A percentile compares a stretch with the other conserved stretches of the same genome.
phyloP scores from a whole-genome alignment of 2,797 vertebrate genomes.

The Rhynchonycteris naso region DNA sequence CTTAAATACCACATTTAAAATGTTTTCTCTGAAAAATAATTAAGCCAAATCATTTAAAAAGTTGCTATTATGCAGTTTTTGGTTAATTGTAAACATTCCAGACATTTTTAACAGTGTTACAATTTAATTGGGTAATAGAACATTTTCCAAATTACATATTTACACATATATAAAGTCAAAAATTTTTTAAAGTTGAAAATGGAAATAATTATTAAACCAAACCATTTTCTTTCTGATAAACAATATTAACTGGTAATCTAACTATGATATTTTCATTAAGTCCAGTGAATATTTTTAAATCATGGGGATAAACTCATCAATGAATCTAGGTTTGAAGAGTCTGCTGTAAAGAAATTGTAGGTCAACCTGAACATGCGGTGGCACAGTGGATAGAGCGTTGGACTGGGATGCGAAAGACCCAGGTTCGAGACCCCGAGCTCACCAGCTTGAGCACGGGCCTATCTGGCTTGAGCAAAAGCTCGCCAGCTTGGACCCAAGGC shows the following conservation, averaged over 20 bases:
- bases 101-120: background rate
- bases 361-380: too few species aligned
- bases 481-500: too few species aligned
- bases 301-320: background rate
- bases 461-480: too few species aligned
- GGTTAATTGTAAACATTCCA: constrained; percentile 23
- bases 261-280: constrained; percentile 24
- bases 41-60: constrained; percentile 2
- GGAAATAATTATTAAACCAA: background rate
- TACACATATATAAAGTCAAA: background rate
- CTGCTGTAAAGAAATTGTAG: background rate
- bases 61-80: background rate
- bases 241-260: background rate
- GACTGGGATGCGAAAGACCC: too few species aligned
- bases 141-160: constrained; percentile 25
- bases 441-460: too few species aligned
- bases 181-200: constrained; percentile 9
- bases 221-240: background rate
- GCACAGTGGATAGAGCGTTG: too few species aligned
- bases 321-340: background rate
- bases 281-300: background rate
- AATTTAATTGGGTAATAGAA: background rate
- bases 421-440: too few species aligned
- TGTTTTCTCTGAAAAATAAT: background rate
- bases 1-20: constrained; percentile 11